phyloP scores from a whole-genome alignment of 2,888 invertebrate species.

The Tipula unca region DNA sequence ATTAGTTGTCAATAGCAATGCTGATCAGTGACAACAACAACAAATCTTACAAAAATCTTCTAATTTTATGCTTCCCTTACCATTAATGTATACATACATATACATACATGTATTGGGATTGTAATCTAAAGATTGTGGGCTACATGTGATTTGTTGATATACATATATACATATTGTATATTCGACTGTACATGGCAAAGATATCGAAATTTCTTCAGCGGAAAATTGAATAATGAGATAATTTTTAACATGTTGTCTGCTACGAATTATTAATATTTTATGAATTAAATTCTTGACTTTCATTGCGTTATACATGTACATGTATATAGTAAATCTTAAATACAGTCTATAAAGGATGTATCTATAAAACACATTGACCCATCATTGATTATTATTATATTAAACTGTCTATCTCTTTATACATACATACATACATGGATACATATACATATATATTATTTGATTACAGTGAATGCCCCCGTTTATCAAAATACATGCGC shows the following conservation, averaged over 20 bases:
- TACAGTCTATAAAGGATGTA: neutral
- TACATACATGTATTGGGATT: no score
- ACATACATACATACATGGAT: no score
- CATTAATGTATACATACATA: neutral
- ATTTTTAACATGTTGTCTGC: neutral
- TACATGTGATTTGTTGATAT: no score
- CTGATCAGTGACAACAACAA: neutral
- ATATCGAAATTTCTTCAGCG: neutral
- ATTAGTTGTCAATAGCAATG: neutral
- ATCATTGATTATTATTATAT: neutral
- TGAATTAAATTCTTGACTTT: neutral
- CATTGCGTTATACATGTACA: no score
- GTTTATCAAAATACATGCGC: neutral
- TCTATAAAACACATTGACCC: neutral
- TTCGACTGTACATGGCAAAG: neutral
- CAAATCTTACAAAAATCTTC: neutral
- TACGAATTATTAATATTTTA: neutral
- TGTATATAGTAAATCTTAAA: no score
- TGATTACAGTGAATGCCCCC: neutral
- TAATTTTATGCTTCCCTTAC: neutral
- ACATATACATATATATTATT: no score
- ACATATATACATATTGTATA: neutral
- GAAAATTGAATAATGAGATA: neutral
- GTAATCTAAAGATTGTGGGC: no score
- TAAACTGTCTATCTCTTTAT: no score